phyloP scores from a whole-genome alignment of 2,113 vertebrate genomes.

The Dasyornis broadbenti region DNA sequence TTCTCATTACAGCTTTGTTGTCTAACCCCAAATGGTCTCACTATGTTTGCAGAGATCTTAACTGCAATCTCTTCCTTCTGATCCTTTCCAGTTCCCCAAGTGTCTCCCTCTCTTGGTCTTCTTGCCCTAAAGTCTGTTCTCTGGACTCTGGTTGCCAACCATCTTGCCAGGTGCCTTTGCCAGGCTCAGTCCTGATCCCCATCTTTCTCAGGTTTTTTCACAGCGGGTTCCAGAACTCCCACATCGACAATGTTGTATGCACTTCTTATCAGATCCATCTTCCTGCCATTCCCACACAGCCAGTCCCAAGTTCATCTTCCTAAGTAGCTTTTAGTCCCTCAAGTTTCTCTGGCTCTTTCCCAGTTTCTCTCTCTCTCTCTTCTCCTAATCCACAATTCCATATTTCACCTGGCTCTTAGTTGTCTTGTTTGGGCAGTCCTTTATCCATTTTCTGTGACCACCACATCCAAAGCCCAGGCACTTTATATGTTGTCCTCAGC shows the following conservation, averaged over 20 bases:
- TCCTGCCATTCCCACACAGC: constrained; percentile 20
- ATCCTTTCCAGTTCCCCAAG: neutral
- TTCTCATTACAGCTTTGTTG: neutral
- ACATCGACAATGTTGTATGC: neutral
- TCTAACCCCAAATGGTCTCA: neutral
- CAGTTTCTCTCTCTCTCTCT: neutral
- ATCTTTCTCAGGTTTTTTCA: neutral
- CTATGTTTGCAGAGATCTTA: neutral
- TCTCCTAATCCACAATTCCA: neutral
- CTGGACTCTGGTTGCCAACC: neutral
- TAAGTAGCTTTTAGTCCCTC: neutral
- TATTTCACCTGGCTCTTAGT: neutral
- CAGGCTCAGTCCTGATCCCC: neutral
- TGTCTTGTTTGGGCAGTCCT: neutral
- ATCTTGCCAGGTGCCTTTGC: neutral
- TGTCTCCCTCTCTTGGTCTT: neutral
- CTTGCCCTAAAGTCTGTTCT: neutral
- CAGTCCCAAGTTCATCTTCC: neutral
- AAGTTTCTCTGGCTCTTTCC: neutral
- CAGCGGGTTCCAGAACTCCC: constrained; percentile 33
- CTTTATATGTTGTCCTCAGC: neutral
- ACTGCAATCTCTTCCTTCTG: neutral
- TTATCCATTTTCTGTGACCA: neutral
- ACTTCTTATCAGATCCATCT: constrained; percentile 36
- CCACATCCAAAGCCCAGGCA: neutral